Evolutionary conservation across 2,797 vertebrate genomes (phyloP).

Genomic region (Hyperoplus lanceolatus): DNA sequence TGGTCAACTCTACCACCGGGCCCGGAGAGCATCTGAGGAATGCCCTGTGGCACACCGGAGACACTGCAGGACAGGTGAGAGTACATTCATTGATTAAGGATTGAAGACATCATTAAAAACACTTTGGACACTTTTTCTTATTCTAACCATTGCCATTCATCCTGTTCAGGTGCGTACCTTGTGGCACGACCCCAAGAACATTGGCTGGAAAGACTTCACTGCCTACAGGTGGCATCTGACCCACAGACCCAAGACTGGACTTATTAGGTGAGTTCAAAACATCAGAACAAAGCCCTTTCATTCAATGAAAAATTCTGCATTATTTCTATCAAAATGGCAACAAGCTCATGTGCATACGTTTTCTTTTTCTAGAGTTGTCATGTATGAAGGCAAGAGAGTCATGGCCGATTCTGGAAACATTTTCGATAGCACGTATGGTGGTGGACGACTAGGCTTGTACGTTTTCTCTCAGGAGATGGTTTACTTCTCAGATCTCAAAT

Average conservation of each 20-base stretch:
- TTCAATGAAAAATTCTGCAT: not conserved
- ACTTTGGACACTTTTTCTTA: slow-evolving; percentile 22
- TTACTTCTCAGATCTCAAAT: slow-evolving; percentile 99
- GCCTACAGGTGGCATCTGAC: slow-evolving; percentile 98
- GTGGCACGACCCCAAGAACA: slow-evolving; percentile 98
- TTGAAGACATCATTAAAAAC: not conserved
- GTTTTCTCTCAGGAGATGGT: slow-evolving; percentile 99
- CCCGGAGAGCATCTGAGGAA: slow-evolving; percentile 98
- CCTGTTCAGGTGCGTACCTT: slow-evolving; percentile 92
- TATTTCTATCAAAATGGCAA: not conserved
- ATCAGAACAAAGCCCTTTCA: not conserved
- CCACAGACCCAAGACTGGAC: slow-evolving; percentile 97
- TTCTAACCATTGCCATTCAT: slow-evolving; percentile 31
- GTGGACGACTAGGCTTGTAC: slow-evolving; percentile 96
- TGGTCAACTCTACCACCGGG: slow-evolving; percentile 98
- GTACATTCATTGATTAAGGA: not conserved
- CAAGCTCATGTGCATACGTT: slow-evolving; percentile 35
- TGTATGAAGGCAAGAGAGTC: slow-evolving; percentile 99
- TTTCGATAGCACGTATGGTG: slow-evolving; percentile 97
- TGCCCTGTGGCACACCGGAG: slow-evolving; percentile 98
- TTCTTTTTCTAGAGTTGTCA: slow-evolving; percentile 89
- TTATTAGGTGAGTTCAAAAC: slow-evolving; percentile 90
- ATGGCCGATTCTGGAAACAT: slow-evolving; percentile 99
- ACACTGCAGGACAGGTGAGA: slow-evolving; percentile 94
- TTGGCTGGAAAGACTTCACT: slow-evolving; percentile 99